A percentile compares a stretch with the other conserved stretches of the same genome.
Evolutionary conservation across 2,888 invertebrate species (phyloP).

Genomic region (Eristalis intricaria): DNA sequence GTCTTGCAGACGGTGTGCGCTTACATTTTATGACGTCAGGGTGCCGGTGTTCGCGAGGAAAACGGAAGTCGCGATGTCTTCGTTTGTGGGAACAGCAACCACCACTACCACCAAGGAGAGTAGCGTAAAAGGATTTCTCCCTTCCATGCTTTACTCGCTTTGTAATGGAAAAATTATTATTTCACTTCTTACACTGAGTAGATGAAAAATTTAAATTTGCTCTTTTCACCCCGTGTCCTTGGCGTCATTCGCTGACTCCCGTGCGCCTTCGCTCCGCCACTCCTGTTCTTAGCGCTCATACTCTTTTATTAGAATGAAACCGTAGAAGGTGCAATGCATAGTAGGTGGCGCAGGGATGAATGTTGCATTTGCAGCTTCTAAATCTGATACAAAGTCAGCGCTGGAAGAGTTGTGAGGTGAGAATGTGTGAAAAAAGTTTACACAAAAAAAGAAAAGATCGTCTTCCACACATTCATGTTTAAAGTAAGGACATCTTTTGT

Average conservation of each 20-base stretch:
- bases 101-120: not conserved
- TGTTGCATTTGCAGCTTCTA: conserved; percentile 46
- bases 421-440: conserved; percentile 38
- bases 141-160: conserved; percentile 11
- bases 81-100: not conserved
- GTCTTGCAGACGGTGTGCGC: conserved; percentile 36
- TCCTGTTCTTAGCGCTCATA: not conserved
- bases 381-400: conserved; percentile 61
- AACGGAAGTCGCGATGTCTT: conserved; percentile 34
- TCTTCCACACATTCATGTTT: not conserved
- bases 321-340: not conserved
- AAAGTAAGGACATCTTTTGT: conserved; percentile 58
- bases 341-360: conserved; percentile 6
- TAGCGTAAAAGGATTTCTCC: conserved; percentile 34
- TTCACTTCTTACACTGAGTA: conserved; percentile 51
- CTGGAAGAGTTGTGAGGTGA: conserved; percentile 22
- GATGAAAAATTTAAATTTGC: conserved; percentile 67
- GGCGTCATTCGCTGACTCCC: not conserved
- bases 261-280: not conserved
- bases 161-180: conserved; percentile 67
- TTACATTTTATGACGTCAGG: conserved; percentile 54
- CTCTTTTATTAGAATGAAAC: conserved; percentile 27
- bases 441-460: not conserved
- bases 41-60: conserved; percentile 20
- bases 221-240: conserved; percentile 60